Base-by-base conservation (phyloP, 2,888 invertebrate genomes). In the Trichacis sp. region DNA sequence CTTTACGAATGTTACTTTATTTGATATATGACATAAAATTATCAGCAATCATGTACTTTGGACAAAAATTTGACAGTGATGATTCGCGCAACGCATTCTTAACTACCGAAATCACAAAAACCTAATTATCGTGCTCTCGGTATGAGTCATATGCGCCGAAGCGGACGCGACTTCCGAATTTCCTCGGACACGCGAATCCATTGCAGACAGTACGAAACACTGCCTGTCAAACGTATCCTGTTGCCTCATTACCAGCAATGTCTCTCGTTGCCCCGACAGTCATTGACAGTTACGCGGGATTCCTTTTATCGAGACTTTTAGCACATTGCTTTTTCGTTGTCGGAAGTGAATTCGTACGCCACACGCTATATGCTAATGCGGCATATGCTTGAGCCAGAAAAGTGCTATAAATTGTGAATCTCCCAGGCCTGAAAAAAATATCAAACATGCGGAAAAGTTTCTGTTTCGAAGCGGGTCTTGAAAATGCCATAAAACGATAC, bases 311-410 rank as follows among this genome's bases (percentile, higher is more conserved):
- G 38, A 43, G 15, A 55, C 54, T 63, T 63, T 57, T 56, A 54
- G 43, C 56, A 60, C 59, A 47, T 63, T 56, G 50, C 50, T 24
- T 24, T 20, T 42, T 20, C 36, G 49, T 42, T 57, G 60, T 63
- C 63, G 60, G 67, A 64, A 61, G 55, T 59, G 30, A n/a, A 17
- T 45, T 36, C 51, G 46, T 52, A 42, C 42, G 46, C 50, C 53
- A 30, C 68, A 64, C 54, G 67, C 60, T 54, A 53, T 58, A 68
- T 68, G 64, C 52, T 60, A 64, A 68, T 68, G 45, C 42, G 47
- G 55, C 64, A 61, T 64, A 36, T 64, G 64, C 18, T 19, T 55
- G 52, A 55, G 14, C 15, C 42, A 14, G 17, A 46, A 51, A 48
- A 52, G 19, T 42, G 24, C 24, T 43, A 20, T 17, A 30, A 46